phyloP scores from a whole-genome alignment of 2,888 invertebrate species.

The Zeuzera pyrina region DNA sequence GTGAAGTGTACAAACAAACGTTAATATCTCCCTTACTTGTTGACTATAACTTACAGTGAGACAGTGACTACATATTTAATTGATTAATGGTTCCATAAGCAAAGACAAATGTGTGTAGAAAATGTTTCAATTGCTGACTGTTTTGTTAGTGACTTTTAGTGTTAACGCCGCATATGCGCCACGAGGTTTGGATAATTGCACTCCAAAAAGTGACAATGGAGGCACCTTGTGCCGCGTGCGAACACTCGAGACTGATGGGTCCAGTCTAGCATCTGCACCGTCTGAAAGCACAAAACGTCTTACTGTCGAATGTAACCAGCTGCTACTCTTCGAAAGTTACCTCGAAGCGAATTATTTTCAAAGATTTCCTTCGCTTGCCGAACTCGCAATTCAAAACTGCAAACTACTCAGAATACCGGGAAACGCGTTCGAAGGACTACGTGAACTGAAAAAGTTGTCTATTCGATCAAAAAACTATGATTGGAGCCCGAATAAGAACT shows the following conservation, averaged over 20 bases:
- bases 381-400: slow-evolving; percentile 83
- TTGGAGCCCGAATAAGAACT: slow-evolving; percentile 82
- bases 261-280: slow-evolving; percentile 74
- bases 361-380: slow-evolving; percentile 81
- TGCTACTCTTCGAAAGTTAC: slow-evolving; percentile 84
- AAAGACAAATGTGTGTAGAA: slow-evolving; percentile 62
- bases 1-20: slow-evolving; percentile 40
- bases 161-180: slow-evolving; percentile 59
- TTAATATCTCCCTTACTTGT: slow-evolving; percentile 28
- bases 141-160: slow-evolving; percentile 67
- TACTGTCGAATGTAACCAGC: slow-evolving; percentile 83
- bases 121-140: slow-evolving; percentile 67
- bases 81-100: slow-evolving; percentile 25
- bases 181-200: slow-evolving; percentile 55
- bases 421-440: slow-evolving; percentile 85
- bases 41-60: slow-evolving; percentile 30
- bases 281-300: slow-evolving; percentile 82
- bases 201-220: slow-evolving; percentile 57
- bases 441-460: slow-evolving; percentile 84
- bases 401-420: slow-evolving; percentile 84
- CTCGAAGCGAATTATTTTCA: slow-evolving; percentile 82
- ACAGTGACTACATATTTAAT: slow-evolving; percentile 15
- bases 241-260: slow-evolving; percentile 78
- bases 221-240: slow-evolving; percentile 78
- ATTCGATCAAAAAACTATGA: slow-evolving; percentile 86